These are phyloP conservation scores for Lontra canadensis DNA, from an alignment of 2,113 vertebrate genomes.

Conservation along the genomic window DNA sequence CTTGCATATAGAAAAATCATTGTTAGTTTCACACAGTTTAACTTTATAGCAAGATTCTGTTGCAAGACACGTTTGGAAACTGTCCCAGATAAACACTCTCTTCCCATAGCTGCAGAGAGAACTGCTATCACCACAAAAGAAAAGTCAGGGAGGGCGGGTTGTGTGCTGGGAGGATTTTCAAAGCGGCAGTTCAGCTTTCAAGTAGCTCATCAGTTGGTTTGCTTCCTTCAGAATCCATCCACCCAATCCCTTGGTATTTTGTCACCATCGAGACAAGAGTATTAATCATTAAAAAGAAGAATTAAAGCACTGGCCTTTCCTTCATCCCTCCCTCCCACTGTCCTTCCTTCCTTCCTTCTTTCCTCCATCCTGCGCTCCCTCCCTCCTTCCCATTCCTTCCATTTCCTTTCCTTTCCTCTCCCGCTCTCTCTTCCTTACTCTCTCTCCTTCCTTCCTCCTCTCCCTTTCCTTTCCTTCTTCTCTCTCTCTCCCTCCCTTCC, in stretches of 20 bases:
- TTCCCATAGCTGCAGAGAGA: neutral
- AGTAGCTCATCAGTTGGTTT: neutral
- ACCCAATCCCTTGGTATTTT: neutral
- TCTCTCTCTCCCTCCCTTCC: fast-evolving
- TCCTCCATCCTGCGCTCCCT: too few relatives aligned
- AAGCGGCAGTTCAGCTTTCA: neutral
- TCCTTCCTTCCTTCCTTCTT: too few relatives aligned
- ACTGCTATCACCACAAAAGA: neutral
- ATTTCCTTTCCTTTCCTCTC: too few relatives aligned
- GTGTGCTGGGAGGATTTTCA: neutral
- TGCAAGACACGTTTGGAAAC: slow-evolving; percentile 52
- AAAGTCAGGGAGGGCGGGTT: neutral
- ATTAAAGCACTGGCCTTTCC: neutral
- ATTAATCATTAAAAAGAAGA: neutral
- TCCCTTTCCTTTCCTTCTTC: too few relatives aligned
- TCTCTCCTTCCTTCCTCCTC: too few relatives aligned
- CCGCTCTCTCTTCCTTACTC: too few relatives aligned
- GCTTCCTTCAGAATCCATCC: neutral
- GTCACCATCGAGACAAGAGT: neutral
- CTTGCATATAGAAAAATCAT: slow-evolving; percentile 47
- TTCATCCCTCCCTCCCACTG: too few relatives aligned
- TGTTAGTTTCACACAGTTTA: slow-evolving; percentile 63
- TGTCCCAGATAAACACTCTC: slow-evolving; percentile 45
- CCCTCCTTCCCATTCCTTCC: too few relatives aligned
- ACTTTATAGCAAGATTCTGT: slow-evolving; percentile 54